Evolutionary conservation across 2,888 invertebrate species (phyloP).

Genomic region (Brenthis daphne): DNA sequence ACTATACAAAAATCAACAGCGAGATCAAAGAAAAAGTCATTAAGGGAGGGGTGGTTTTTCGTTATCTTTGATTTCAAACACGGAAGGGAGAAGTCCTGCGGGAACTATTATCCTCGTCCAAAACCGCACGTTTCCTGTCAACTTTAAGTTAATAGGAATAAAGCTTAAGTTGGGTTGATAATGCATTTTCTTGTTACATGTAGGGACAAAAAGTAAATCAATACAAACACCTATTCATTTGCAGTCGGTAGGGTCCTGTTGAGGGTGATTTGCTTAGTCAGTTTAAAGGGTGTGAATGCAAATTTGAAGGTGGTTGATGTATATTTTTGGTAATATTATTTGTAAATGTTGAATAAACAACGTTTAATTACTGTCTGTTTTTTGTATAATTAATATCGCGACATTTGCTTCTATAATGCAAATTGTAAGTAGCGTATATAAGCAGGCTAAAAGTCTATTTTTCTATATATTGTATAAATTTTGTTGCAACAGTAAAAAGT

Average conservation of each 20-base stretch:
- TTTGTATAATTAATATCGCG: not conserved
- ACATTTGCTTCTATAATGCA: not conserved
- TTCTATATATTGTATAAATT: too few species aligned
- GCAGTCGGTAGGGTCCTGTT: slow-evolving; percentile 29
- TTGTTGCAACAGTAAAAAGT: too few species aligned
- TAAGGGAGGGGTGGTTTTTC: slow-evolving; percentile 39
- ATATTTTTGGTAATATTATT: slow-evolving; percentile 52
- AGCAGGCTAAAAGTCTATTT: too few species aligned
- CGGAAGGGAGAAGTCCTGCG: slow-evolving; percentile 36
- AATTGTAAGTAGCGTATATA: too few species aligned
- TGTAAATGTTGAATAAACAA: slow-evolving; percentile 4
- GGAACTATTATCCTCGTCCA: slow-evolving; percentile 41
- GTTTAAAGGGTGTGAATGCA: slow-evolving; percentile 30
- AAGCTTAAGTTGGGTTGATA: slow-evolving; percentile 8
- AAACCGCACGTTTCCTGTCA: slow-evolving; percentile 6
- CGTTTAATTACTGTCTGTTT: not conserved
- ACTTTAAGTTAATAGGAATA: slow-evolving; percentile 17
- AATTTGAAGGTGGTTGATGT: slow-evolving; percentile 45
- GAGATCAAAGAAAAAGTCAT: slow-evolving; percentile 37
- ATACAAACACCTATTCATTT: slow-evolving; percentile 46
- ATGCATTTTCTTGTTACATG: slow-evolving; percentile 14
- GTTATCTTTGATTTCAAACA: slow-evolving; percentile 37
- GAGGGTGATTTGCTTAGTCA: slow-evolving; percentile 26
- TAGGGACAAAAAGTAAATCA: slow-evolving; percentile 43
- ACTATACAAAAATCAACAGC: slow-evolving; percentile 31